Conservation (phyloP, 2,888 invertebrate genomes). For the Caenorhabditis auriculariae region DNA sequence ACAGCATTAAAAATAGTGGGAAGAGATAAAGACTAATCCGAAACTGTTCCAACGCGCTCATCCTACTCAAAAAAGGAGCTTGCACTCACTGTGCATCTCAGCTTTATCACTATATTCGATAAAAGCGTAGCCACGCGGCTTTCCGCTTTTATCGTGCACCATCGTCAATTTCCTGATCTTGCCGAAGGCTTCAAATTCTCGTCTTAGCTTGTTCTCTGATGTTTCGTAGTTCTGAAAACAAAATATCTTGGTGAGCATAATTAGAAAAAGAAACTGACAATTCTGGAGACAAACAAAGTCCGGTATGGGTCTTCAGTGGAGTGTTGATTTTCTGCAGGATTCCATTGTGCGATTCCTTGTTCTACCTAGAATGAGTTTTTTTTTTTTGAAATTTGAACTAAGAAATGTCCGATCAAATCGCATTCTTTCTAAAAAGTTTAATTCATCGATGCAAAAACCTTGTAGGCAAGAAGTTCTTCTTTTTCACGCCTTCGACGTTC, state of each 20-base stretch:
- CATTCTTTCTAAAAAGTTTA: neutral
- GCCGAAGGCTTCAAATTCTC: conserved; percentile 98
- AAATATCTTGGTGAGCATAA: neutral
- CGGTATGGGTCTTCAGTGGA: conserved; percentile 92
- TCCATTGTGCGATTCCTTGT: conserved; percentile 87
- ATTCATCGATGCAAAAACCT: conserved; percentile 12
- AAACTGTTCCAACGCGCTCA: neutral
- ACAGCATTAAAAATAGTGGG: too few relatives aligned
- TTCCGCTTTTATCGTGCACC: conserved; percentile 75
- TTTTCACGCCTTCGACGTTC: conserved; percentile 76
- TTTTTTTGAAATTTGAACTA: conserved; percentile 25
- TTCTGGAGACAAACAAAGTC: conserved; percentile 91
- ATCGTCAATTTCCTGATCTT: conserved; percentile 85
- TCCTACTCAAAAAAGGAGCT: too few relatives aligned
- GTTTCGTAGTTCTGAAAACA: conserved; percentile 92
- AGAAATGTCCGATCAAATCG: neutral
- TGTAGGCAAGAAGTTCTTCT: conserved; percentile 91
- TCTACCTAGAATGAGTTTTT: conserved; percentile 68
- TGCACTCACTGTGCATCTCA: conserved; percentile 97
- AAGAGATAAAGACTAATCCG: too few relatives aligned
- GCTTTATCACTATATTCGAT: conserved; percentile 98
- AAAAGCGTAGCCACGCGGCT: conserved; percentile 97
- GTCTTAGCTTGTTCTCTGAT: conserved; percentile 90
- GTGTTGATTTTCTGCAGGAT: conserved; percentile 75
- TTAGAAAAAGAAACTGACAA: conserved; percentile 76